These are phyloP conservation scores for Rhagonycha fulva DNA, from an alignment of 2,888 invertebrate species.

Conservation along the genomic window DNA sequence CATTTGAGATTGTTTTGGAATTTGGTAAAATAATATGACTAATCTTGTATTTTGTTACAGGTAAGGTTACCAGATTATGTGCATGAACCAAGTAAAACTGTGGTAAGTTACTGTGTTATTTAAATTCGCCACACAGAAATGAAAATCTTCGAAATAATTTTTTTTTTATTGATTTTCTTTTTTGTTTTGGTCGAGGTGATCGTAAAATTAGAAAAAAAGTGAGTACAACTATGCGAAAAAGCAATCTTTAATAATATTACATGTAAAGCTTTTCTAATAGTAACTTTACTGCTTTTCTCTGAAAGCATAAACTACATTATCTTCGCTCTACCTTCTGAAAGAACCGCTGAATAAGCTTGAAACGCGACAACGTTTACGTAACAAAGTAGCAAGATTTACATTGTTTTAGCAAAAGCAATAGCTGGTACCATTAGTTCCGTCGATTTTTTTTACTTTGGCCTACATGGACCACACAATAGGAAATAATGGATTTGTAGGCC, in stretches of 20 bases:
- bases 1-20: not conserved
- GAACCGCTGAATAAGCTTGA: conserved; percentile 39
- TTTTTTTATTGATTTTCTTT: not conserved
- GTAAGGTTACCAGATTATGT: not conserved
- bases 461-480: conserved; percentile 11
- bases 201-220: conserved; percentile 9
- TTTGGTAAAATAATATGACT: no score
- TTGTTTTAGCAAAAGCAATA: conserved; percentile 23
- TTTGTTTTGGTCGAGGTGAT: not conserved
- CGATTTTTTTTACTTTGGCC: conserved; percentile 13
- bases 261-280: conserved; percentile 21
- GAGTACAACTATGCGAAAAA: conserved; percentile 16
- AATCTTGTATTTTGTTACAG: not conserved
- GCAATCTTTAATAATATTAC: conserved; percentile 29
- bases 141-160: not conserved
- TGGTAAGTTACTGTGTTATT: not conserved
- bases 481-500: conserved; percentile 5
- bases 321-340: conserved; percentile 36
- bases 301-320: conserved; percentile 40
- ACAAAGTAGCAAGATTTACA: conserved; percentile 38
- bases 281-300: conserved; percentile 34
- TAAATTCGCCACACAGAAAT: not conserved
- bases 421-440: conserved; percentile 17
- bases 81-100: not conserved
- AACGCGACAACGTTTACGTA: conserved; percentile 38